Evolutionary conservation across 2,888 invertebrate genomes (phyloP).

Genomic region (Cryptocheilus praepositus): DNA sequence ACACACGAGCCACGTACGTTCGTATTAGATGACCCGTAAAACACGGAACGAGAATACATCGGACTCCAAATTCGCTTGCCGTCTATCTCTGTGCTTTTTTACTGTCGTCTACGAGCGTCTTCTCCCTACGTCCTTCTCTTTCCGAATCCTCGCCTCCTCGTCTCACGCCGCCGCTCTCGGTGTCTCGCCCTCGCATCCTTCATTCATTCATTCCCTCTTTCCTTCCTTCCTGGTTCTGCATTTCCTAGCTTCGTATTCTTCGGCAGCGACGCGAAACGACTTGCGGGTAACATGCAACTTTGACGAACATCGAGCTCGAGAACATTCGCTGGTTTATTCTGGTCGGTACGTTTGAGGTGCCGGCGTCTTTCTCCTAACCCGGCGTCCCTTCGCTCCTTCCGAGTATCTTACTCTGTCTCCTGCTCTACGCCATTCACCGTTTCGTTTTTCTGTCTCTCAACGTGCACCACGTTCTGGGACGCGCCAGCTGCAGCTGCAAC

Average conservation of each 20-base stretch:
- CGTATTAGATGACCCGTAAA: background rate
- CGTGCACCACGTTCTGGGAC: too few species aligned
- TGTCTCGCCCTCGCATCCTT: background rate
- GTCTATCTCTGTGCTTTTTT: too few species aligned
- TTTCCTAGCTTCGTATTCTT: conserved; percentile 13
- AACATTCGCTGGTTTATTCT: conserved; percentile 35
- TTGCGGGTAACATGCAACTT: conserved; percentile 43
- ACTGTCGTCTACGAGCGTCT: background rate
- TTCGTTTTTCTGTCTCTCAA: background rate
- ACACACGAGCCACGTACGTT: background rate
- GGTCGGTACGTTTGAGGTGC: conserved; percentile 12
- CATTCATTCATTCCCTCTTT: background rate
- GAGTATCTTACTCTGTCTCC: too few species aligned
- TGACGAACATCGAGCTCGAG: conserved; percentile 40
- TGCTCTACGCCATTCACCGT: background rate
- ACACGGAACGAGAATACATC: background rate
- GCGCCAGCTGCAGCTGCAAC: too few species aligned
- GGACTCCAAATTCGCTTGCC: too few species aligned
- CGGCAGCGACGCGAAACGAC: conserved; percentile 20
- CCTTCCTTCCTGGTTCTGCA: background rate
- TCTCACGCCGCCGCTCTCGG: background rate
- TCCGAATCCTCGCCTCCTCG: background rate
- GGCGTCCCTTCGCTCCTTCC: conserved; percentile 3
- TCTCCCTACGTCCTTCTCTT: background rate
- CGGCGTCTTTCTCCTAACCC: conserved; percentile 14